These are phyloP conservation scores for Alentia gelatinosa DNA, from an alignment of 2,888 invertebrate species.

Conservation along the genomic window DNA sequence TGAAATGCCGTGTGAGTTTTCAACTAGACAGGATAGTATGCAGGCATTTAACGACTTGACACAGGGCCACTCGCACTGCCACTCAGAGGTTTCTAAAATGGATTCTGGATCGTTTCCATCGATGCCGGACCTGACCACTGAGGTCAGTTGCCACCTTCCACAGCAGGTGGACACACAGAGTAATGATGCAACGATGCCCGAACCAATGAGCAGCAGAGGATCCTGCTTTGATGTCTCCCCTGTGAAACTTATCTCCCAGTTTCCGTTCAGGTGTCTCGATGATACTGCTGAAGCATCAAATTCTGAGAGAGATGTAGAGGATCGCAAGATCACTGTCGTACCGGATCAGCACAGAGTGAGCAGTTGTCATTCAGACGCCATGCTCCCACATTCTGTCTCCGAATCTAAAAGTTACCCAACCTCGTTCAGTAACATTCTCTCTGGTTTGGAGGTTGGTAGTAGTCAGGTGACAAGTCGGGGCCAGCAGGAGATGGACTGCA, in stretches of 20 bases:
- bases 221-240: constrained; percentile 34
- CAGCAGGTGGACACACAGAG: not conserved
- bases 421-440: constrained; percentile 20
- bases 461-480: not conserved
- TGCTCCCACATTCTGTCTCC: not conserved
- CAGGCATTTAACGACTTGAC: no score
- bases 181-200: constrained; percentile 9
- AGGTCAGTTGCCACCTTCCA: not conserved
- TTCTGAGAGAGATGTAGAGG: not conserved
- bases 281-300: not conserved
- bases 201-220: constrained; percentile 2
- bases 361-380: not conserved
- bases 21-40: no score
- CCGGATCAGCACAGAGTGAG: not conserved
- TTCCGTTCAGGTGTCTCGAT: not conserved
- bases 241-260: constrained; percentile 7
- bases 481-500: not conserved
- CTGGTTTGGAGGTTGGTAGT: not conserved
- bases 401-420: not conserved
- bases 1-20: not conserved
- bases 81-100: not conserved
- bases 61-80: no score
- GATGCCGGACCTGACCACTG: not conserved
- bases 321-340: no score
- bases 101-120: not conserved